These are phyloP conservation scores for Sylvia atricapilla DNA, from an alignment of 2,113 vertebrate species.

Conservation along the genomic window DNA sequence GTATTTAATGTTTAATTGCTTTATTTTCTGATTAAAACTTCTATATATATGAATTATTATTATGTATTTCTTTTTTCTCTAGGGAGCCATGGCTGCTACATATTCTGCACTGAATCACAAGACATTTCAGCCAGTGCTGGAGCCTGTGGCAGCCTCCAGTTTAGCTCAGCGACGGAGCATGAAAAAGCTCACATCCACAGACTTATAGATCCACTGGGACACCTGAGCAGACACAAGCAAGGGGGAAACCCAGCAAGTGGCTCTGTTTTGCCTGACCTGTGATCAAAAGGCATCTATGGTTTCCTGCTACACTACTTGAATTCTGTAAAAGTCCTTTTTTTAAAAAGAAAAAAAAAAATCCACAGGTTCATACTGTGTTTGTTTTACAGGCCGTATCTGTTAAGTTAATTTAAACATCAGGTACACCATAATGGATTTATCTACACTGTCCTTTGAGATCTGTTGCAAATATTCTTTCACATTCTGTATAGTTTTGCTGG, in stretches of 20 bases:
- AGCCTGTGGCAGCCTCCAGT: constrained; percentile 94
- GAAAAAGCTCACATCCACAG: constrained; percentile 97
- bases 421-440: constrained; percentile 62
- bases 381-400: constrained; percentile 60
- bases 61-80: not conserved
- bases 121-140: constrained; percentile 91
- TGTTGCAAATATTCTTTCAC: constrained; percentile 69
- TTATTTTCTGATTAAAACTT: not conserved
- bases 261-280: constrained; percentile 62
- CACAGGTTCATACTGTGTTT: constrained; percentile 66
- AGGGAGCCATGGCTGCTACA: constrained; percentile 93
- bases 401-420: constrained; percentile 67
- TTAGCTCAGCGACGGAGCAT: constrained; percentile 95
- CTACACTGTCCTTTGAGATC: constrained; percentile 61
- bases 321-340: constrained; percentile 72
- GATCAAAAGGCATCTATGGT: constrained; percentile 66
- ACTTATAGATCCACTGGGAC: constrained; percentile 82
- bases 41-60: not conserved
- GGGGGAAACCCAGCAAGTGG: constrained; percentile 54
- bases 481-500: constrained; percentile 66
- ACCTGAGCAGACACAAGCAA: constrained; percentile 61
- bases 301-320: constrained; percentile 80
- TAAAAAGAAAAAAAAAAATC: constrained; percentile 44
- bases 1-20: not conserved
- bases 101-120: constrained; percentile 93